Conservation (phyloP, 2,113 vertebrate genomes). For the Zosterops borbonicus region DNA sequence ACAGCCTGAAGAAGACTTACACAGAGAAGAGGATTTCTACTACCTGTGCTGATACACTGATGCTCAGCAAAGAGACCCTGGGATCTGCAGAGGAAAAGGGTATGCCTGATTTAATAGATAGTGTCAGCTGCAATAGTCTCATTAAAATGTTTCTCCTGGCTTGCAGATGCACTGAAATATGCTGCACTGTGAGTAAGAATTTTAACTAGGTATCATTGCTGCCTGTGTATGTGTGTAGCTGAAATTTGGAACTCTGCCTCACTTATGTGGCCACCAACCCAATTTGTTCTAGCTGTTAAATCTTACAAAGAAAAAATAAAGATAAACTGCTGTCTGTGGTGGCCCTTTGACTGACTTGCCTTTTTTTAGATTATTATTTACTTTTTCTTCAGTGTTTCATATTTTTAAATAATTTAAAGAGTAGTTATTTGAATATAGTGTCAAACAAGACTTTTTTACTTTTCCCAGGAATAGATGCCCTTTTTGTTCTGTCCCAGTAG, state of each 20-base stretch:
- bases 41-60: conserved; percentile 67
- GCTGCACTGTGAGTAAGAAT: neutral
- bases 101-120: conserved; percentile 49
- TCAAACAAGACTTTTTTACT: neutral
- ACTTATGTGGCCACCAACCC: neutral
- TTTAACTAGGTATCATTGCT: neutral
- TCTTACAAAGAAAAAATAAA: neutral
- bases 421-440: neutral
- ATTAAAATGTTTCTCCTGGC: neutral
- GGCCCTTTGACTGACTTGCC: neutral
- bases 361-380: neutral
- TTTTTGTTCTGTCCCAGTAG: neutral
- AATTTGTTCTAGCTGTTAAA: neutral
- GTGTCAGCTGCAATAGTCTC: neutral
- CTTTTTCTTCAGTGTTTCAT: neutral
- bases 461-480: neutral
- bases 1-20: conserved; percentile 83
- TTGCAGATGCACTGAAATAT: neutral
- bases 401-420: neutral
- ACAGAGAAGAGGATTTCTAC: conserved; percentile 78
- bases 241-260: neutral
- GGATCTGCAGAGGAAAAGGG: conserved; percentile 81
- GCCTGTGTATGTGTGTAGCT: neutral
- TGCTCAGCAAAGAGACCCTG: conserved; percentile 76
- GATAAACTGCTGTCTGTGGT: neutral